Base-by-base conservation (phyloP, 2,797 vertebrate species). In the Crotalus adamanteus region DNA sequence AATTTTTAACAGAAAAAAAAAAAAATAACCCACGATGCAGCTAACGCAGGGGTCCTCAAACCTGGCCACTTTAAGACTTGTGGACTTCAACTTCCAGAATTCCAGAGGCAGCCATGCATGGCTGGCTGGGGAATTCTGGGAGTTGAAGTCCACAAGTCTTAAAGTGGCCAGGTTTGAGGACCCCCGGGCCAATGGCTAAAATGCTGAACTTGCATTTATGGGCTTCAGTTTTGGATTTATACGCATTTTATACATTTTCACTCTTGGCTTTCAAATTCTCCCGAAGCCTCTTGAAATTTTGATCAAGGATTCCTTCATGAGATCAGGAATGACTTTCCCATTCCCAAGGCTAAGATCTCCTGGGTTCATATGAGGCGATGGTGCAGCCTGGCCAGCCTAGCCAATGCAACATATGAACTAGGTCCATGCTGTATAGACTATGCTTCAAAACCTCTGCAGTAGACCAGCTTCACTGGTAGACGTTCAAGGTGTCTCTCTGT, bases 191-290 rank as follows among this genome's bases (percentile, higher is more conserved):
- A 9, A 63, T 13, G 1, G 0, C 1, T 42, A 92, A 51, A 91
- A 89, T 31, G 3, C 11, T 57, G 91, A 92, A 85, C 13, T 42
- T 20, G 85, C 73, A 87, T 9, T 6, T 6, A 0, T 4, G 2
- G 22, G 42, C 28, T n/a, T 18, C 0, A 65, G 85, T 53, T 90
- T 51, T 37, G 90, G 13, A 2, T 28, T 1, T 60, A 0, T 2
- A 87, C 2, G 55, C 53, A 53, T 47, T 47, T 47, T 47, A 47
- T 47, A 26, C 20, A 25, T 57, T 88, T 63, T 63, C 86, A 83
- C 53, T 42, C 42, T 55, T 85, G 14, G 60, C 31, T 13, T 51
- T 12, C 85, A 60, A 60, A 90, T 51, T 56, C 12, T 26, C 14
- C 14, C 26, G 22, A 55, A 16, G 47, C 26, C 31, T 31, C 55